A percentile compares a stretch with the other conserved stretches of the same genome.
phyloP scores from a whole-genome alignment of 2,113 vertebrate species.

The Forbesichthys agassizii region DNA sequence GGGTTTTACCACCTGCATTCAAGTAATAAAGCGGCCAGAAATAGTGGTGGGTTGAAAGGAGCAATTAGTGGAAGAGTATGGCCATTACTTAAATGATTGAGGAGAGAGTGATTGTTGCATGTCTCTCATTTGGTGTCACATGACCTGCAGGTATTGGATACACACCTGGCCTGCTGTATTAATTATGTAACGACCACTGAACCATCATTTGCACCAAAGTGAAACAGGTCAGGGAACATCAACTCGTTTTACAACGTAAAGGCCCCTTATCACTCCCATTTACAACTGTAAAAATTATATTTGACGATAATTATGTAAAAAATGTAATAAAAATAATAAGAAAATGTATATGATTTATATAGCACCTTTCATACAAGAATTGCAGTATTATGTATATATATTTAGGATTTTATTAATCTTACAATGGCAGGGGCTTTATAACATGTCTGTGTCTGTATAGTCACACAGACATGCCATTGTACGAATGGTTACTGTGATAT shows the following conservation, averaged over 20 bases:
- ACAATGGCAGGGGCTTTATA: no score
- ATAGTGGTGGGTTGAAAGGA: background rate
- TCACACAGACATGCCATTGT: no score
- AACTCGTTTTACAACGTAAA: background rate
- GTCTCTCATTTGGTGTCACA: background rate
- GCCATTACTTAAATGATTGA: background rate
- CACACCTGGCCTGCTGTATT: background rate
- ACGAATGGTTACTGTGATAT: background rate
- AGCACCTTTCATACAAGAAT: no score
- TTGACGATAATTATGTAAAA: no score
- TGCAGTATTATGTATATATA: no score
- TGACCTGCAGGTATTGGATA: background rate
- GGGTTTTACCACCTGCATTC: conserved; percentile 84
- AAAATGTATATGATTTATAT: no score
- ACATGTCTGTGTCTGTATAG: background rate
- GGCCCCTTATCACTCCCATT: no score
- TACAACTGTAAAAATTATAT: no score
- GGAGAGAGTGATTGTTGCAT: background rate
- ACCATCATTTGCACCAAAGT: conserved; percentile 1
- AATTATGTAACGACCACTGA: conserved; percentile 29
- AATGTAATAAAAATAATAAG: no score
- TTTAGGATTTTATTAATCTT: no score
- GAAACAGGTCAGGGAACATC: conserved; percentile 16
- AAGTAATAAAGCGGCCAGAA: conserved; percentile 33
- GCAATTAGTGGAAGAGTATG: background rate